Base-by-base conservation (phyloP, 2,888 invertebrate genomes). In the Scaptomyza caliginosa region DNA sequence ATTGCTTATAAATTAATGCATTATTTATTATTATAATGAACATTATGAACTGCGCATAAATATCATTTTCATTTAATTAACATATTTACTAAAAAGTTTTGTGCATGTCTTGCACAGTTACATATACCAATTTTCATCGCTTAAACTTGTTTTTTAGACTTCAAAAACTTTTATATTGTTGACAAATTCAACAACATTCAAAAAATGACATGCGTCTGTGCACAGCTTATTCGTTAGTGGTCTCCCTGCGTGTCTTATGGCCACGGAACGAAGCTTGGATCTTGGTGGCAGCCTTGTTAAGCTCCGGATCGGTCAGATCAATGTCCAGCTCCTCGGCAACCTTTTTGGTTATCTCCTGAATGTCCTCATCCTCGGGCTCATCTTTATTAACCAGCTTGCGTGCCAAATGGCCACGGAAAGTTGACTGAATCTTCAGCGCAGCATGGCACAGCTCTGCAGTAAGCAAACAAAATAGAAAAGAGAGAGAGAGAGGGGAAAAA, bases 231-330 rank as follows among this genome's bases (percentile, higher is more conserved):
- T 89, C 85, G 26, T 79, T 58, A 51, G 66, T 62, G 67, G 84
- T 68, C 13, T 96, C 96, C 92, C 96, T 96, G 92, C 96, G 96
- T 56, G 94, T 95, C 93, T 96, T 96, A 92, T 97, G 96, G 66
- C 96, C 96, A 74, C 97, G 94, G 94, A 97, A 97, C 46, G 97
- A 96, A 55, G 97, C 97, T 90, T 97, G 97, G 74, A 97, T 97
- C 92, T 97, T 97, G 66, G 96, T 96, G 24, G 97, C 97, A 1
- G 97, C 97, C 90, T 96, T 96, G 92, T 96, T 95, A 86, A 97
- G 92, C 80, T 97, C 96, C 16, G 97, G 97, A 92, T 97, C 97
- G 70, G 94, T 93, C 74, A 96, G 93, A 92, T 97, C 97, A 77
- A 97, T 96, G 90, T 96, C 96, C 91, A 96, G 93, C 89, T 97